phyloP scores from a whole-genome alignment of 2,797 vertebrate genomes.

The Lateolabrax maculatus region DNA sequence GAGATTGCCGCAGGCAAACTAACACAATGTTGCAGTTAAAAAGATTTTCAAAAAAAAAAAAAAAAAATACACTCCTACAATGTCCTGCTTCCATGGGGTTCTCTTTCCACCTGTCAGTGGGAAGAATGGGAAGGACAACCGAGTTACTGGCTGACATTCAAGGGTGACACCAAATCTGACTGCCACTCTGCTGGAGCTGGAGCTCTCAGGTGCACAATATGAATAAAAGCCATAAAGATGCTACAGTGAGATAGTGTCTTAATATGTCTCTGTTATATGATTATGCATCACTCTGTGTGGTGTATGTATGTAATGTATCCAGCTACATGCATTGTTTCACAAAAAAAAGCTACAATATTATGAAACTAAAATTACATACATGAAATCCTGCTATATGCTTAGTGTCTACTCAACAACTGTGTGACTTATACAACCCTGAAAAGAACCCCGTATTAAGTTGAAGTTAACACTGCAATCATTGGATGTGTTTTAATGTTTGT shows the following conservation, averaged over 20 bases:
- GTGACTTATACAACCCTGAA: background rate
- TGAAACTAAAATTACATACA: background rate
- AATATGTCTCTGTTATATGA: background rate
- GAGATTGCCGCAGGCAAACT: slow-evolving; percentile 56
- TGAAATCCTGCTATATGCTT: background rate
- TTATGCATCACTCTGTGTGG: background rate
- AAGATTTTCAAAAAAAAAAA: slow-evolving; percentile 63
- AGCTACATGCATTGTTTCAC: background rate
- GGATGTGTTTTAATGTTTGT: background rate
- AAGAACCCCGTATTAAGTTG: background rate
- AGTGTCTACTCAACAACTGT: background rate
- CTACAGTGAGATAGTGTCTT: slow-evolving; percentile 2
- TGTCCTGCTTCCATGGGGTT: slow-evolving; percentile 76
- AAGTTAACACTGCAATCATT: background rate
- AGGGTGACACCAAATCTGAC: slow-evolving; percentile 75
- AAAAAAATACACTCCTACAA: slow-evolving; percentile 68
- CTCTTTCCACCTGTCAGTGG: slow-evolving; percentile 76
- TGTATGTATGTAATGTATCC: background rate
- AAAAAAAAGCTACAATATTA: background rate
- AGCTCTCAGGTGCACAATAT: slow-evolving; percentile 46
- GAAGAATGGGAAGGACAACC: slow-evolving; percentile 76
- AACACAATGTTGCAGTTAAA: slow-evolving; percentile 73
- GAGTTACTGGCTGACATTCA: slow-evolving; percentile 74
- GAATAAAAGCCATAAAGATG: slow-evolving; percentile 47
- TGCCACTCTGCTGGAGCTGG: slow-evolving; percentile 35